These are phyloP conservation scores for Xestia ashworthii DNA, from an alignment of 2,888 invertebrate genomes.

Conservation along the genomic window DNA sequence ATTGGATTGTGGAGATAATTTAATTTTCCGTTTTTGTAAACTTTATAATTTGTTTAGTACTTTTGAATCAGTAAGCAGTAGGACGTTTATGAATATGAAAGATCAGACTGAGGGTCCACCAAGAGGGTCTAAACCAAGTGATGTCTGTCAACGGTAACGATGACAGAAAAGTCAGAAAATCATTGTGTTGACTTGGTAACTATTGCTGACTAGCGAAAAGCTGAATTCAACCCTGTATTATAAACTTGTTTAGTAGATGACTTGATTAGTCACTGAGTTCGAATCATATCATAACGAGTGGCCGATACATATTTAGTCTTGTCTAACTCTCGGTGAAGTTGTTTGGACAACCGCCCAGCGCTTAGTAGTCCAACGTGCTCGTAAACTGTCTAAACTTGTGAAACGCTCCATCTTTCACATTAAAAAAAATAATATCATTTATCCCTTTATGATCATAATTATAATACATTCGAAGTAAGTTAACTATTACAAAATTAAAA, in stretches of 20 bases:
- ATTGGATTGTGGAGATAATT: background rate
- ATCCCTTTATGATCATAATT: too few species aligned
- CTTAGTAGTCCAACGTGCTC: conserved; percentile 44
- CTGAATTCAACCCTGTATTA: background rate
- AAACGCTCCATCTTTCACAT: conserved; percentile 52
- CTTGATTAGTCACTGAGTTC: too few species aligned
- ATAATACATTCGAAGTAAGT: too few species aligned
- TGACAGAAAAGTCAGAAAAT: background rate
- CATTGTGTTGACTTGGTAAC: background rate
- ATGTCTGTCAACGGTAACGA: background rate
- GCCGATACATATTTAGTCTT: conserved; percentile 16
- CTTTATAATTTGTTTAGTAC: conserved; percentile 5
- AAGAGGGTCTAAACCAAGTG: background rate
- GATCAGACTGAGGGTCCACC: background rate
- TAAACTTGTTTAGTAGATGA: too few species aligned
- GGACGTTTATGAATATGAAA: background rate
- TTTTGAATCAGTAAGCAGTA: background rate
- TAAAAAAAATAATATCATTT: too few species aligned
- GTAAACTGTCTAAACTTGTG: conserved; percentile 61
- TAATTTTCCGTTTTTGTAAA: background rate
- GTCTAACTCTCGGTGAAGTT: conserved; percentile 28
- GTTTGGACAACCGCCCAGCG: background rate
- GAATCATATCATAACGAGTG: conserved; percentile 8
- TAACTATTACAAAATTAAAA: too few species aligned
- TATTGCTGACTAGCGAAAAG: background rate